A percentile compares a stretch with the other conserved stretches of the same genome.
These are phyloP conservation scores for Dryobates pubescens DNA, from an alignment of 2,797 vertebrate species.

Conservation along the genomic window DNA sequence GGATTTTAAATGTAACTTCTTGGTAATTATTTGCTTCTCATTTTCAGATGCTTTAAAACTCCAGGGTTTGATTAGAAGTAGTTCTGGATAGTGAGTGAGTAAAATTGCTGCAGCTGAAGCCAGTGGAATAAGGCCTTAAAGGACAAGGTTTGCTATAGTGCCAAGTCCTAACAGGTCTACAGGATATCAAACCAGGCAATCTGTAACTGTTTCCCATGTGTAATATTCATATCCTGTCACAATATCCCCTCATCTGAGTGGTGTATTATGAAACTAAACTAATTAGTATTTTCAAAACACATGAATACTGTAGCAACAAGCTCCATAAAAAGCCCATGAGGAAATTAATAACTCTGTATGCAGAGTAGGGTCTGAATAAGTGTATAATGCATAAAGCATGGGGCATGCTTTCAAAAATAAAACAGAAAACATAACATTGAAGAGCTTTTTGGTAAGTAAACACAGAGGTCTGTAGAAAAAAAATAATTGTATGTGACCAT, in stretches of 20 bases:
- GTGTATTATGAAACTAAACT: constrained; percentile 18
- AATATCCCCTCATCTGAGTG: background rate
- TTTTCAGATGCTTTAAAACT: background rate
- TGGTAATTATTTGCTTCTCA: background rate
- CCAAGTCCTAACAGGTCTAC: background rate
- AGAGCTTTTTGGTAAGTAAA: background rate
- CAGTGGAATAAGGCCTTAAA: background rate
- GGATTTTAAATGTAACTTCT: background rate
- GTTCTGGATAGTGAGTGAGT: background rate
- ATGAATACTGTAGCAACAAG: background rate
- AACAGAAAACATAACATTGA: constrained; percentile 4
- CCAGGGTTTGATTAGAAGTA: background rate
- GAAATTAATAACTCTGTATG: constrained; percentile 16
- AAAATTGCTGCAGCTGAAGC: background rate
- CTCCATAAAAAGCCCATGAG: constrained; percentile 9
- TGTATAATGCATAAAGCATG: constrained; percentile 23
- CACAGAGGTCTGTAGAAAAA: background rate
- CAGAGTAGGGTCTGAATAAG: constrained; percentile 3
- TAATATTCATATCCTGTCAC: background rate
- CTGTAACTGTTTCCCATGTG: background rate
- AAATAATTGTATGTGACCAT: background rate
- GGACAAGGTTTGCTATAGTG: background rate
- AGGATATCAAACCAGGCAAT: background rate
- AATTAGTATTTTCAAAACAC: constrained; percentile 18
- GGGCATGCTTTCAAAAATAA: constrained; percentile 1